Conservation (phyloP, 2,888 invertebrate species). For the Cepaea hortensis region DNA sequence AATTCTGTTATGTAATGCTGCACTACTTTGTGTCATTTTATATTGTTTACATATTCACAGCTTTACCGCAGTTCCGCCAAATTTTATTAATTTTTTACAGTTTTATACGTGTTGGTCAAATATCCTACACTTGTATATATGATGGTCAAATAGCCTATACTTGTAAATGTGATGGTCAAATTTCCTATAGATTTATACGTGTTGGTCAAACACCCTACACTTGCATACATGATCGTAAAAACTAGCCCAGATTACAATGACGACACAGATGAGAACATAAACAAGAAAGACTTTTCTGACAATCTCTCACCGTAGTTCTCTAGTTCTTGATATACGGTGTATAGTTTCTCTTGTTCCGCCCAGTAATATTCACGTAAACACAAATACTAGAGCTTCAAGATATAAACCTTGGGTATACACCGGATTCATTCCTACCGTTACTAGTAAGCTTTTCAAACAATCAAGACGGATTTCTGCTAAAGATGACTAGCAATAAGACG, state of each 20-base stretch:
- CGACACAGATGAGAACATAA: background rate
- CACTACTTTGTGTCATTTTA: too few relatives aligned
- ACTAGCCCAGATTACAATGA: background rate
- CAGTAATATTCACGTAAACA: conserved; percentile 4
- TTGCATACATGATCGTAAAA: too few relatives aligned
- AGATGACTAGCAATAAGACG: conserved; percentile 14
- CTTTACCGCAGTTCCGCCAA: too few relatives aligned
- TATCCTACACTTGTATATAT: too few relatives aligned
- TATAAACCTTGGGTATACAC: conserved; percentile 15
- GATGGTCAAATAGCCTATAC: too few relatives aligned
- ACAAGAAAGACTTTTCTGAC: background rate
- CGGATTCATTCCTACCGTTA: background rate
- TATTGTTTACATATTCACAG: too few relatives aligned
- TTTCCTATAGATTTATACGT: too few relatives aligned
- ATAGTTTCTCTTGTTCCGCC: background rate
- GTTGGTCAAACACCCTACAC: too few relatives aligned
- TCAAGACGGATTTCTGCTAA: background rate
- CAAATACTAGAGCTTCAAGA: background rate
- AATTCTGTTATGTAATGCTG: too few relatives aligned
- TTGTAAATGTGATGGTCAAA: too few relatives aligned
- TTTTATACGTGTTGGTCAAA: too few relatives aligned
- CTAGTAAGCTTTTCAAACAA: conserved; percentile 26
- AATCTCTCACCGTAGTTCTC: background rate
- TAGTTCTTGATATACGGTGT: background rate
- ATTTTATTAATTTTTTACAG: too few relatives aligned